phyloP scores from a whole-genome alignment of 2,888 invertebrate species.

The Epirrhoe alternata region DNA sequence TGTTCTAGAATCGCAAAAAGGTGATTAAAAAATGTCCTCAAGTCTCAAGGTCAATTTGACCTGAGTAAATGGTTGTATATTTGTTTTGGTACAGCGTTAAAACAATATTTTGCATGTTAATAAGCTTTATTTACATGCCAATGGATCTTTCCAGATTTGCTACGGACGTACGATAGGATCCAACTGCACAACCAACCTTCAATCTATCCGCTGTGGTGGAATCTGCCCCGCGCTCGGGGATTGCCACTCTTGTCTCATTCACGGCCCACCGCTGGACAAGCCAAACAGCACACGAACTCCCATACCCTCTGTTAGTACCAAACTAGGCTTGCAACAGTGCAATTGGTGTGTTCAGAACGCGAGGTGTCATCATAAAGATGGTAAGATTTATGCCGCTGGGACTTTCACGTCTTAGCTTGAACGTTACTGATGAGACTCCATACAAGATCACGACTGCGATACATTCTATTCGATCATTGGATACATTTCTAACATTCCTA shows the following conservation, averaged over 20 bases:
- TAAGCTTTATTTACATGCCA: background rate
- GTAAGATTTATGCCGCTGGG: slow-evolving; percentile 62
- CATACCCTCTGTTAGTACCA: slow-evolving; percentile 88
- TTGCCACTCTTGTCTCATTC: slow-evolving; percentile 95
- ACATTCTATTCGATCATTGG: no score
- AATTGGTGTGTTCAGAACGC: slow-evolving; percentile 98
- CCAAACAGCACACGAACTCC: slow-evolving; percentile 65
- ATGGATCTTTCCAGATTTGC: slow-evolving; percentile 83
- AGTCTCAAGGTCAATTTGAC: no score
- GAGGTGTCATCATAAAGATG: slow-evolving; percentile 94
- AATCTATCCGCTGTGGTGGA: slow-evolving; percentile 94
- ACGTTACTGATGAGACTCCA: no score
- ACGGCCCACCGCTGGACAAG: slow-evolving; percentile 86
- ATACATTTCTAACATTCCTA: no score
- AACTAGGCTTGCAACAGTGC: slow-evolving; percentile 91
- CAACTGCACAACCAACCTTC: slow-evolving; percentile 95
- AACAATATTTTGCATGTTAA: background rate
- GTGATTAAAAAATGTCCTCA: no score
- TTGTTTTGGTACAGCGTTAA: background rate
- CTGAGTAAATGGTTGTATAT: no score
- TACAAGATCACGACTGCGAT: no score
- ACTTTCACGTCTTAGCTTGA: background rate
- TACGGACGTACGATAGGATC: slow-evolving; percentile 94
- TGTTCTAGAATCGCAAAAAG: no score
- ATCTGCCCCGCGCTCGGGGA: slow-evolving; percentile 95